Conservation (phyloP, 2,888 invertebrate genomes). For the Leptopilina myrica region DNA sequence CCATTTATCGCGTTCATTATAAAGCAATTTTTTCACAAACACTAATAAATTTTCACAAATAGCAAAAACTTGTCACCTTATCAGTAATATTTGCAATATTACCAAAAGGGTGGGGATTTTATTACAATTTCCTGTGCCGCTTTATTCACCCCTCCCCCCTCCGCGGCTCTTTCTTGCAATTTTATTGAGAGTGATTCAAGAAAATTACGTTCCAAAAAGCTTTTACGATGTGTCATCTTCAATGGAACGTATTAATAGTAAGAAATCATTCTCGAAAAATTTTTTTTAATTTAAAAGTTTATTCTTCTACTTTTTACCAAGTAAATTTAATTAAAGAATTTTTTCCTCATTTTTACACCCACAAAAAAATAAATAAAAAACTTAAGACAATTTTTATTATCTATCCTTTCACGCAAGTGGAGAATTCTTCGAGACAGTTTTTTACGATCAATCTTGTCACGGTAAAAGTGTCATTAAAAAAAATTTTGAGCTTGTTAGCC, state of each 20-base stretch:
- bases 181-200: constrained; percentile 1
- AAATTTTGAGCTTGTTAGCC: constrained; percentile 10
- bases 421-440: neutral
- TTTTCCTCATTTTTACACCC: too few species aligned
- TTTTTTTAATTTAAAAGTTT: too few species aligned
- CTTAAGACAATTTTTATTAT: neutral
- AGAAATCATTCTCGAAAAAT: neutral
- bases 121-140: neutral
- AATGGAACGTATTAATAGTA: neutral
- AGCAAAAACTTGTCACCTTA: constrained; percentile 17
- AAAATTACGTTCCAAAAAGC: constrained; percentile 1
- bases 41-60: constrained; percentile 5
- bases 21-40: neutral
- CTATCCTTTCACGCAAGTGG: neutral
- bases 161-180: neutral
- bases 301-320: too few species aligned
- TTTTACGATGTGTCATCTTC: constrained; percentile 17
- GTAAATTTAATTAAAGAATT: too few species aligned
- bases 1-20: neutral
- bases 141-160: neutral
- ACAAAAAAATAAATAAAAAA: too few species aligned
- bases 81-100: constrained; percentile 7
- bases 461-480: constrained; percentile 8
- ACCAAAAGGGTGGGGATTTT: neutral
- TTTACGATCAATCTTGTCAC: neutral